Evolutionary conservation across 2,888 invertebrate genomes (phyloP).

Genomic region (Nebria salina): DNA sequence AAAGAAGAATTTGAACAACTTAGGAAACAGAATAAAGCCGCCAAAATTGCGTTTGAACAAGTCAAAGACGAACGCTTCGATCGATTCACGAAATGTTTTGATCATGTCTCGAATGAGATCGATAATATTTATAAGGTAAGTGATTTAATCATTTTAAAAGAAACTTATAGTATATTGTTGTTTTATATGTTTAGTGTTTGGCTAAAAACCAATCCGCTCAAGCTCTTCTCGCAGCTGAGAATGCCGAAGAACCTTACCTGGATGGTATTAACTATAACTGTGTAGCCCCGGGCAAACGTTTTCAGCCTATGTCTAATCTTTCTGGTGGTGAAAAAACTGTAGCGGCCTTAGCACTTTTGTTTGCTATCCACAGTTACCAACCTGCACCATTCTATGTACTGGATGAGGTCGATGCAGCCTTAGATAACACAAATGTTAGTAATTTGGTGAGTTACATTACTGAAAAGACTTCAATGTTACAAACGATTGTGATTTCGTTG

Average conservation of each 20-base stretch:
- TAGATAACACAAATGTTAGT: slow-evolving; percentile 99
- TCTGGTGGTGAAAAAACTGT: slow-evolving; percentile 99
- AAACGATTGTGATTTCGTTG: slow-evolving; percentile 98
- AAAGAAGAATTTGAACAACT: slow-evolving; percentile 97
- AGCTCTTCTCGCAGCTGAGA: slow-evolving; percentile 95
- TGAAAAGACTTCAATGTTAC: slow-evolving; percentile 86
- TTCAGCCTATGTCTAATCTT: slow-evolving; percentile 99
- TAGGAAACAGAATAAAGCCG: slow-evolving; percentile 90
- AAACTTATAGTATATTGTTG: slow-evolving; percentile 57
- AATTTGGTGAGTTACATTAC: slow-evolving; percentile 98
- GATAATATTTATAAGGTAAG: slow-evolving; percentile 96
- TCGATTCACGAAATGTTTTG: slow-evolving; percentile 94
- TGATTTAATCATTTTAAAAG: slow-evolving; percentile 53
- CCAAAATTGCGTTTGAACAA: slow-evolving; percentile 93
- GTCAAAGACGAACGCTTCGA: slow-evolving; percentile 94
- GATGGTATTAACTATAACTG: slow-evolving; percentile 99
- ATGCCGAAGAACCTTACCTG: slow-evolving; percentile 98
- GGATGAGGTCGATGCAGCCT: slow-evolving; percentile 99
- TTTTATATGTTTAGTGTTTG: slow-evolving; percentile 69
- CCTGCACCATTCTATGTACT: slow-evolving; percentile 99
- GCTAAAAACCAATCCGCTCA: slow-evolving; percentile 96
- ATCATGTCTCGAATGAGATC: slow-evolving; percentile 97
- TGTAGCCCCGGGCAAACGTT: slow-evolving; percentile 98
- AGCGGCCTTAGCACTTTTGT: slow-evolving; percentile 95
- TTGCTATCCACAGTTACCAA: slow-evolving; percentile 97